Evolutionary conservation across 2,797 vertebrate genomes (phyloP), one percentile per base, ranked within the genome.

Genomic region (Psittacula derbiana): DNA sequence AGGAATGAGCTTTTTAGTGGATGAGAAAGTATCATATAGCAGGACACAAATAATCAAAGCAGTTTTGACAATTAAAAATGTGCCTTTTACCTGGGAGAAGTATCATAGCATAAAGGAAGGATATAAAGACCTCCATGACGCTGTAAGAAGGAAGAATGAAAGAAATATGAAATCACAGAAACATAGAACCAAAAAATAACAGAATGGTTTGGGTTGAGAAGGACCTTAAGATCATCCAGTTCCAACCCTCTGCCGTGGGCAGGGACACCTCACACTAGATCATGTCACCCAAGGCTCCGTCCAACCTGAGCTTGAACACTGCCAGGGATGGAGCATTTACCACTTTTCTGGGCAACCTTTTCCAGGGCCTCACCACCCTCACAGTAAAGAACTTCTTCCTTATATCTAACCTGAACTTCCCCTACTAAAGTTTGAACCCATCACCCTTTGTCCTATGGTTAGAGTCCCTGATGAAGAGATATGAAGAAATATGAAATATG

Each of bases 31-130:
- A 83, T 92, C 46, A 36, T 17, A 31, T 23, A 55, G 40, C 17
- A 58, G n/a, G 49, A 79, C n/a, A 73, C 31, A 83, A 65, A 71
- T 40, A 81, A 66, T 44, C 25, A 64, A 62, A 92, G n/a, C 20
- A 40, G 14, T 62, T 88, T 76, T 78, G 83, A 52, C 12, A 38
- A 64, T 66, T 88, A 55, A 93, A 93, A 81, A 75, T 50, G 9
- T 0, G 21, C 3, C 24, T 76, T 88, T 96, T 95, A 97, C 96
- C 95, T 97, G 94, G 93, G 44, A 94, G 43, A 71, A 95, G 16
- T 85, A 88, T 88, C 81, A 96, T 25, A 64, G 71, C 50, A 66
- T 66, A 81, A 81, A 94, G 33, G 61, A 94, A 94, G 47, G 88
- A 67, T 49, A 88, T n/a, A 60, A 55, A 93, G 83, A 86, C 28